Base-by-base conservation (phyloP, 2,113 vertebrate genomes). In the Ornithorhynchus anatinus region DNA sequence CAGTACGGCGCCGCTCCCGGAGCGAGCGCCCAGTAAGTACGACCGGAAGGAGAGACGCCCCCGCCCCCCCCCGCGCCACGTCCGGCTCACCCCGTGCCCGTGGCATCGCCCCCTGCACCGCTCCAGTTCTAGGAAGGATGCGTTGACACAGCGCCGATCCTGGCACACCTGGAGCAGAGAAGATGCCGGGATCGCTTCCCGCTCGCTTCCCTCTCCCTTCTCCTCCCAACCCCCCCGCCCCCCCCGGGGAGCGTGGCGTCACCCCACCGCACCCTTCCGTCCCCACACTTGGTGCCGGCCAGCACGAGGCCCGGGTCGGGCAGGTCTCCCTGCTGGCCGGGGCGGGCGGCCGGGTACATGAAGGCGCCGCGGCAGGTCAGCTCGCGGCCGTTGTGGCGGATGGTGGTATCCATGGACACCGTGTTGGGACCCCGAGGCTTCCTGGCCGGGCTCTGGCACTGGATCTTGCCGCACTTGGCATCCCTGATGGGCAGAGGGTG, bases 391-490 rank as follows among this genome's bases (percentile, higher is more conserved):
- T 89, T 91, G 0, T 94, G 86, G 20, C 71, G 92, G 86, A 97
- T 86, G 32, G 93, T 96, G 79, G 96, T 96, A 85, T 98, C 95
- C 4, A 97, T 94, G 32, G 96, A 92, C 32, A 96, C 93, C 0
- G 89, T 92, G 53, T 96, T 95, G 50, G 94, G 92, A 5, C 93
- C 90, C 64, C 94, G 94, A 2, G 96, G 95, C 61, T 92, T 96
- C 62, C 91, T 92, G 33, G 95, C 94, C 0, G 95, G 94, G 5
- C 96, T 98, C 85, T 96, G 95, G 79, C 97, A 99, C 90, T 98
- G 97, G 77, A 99, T 96, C 85, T 95, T 97, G 3, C 97, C 97
- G 29, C 97, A 99, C 80, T 92, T 95, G 10, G 94, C 95, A n/a
- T 99, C 96, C 56, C 97, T 99, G 81, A 13, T 19, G 59, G 42